phyloP scores from a whole-genome alignment of 2,888 invertebrate species.

The Trilocha varians region DNA sequence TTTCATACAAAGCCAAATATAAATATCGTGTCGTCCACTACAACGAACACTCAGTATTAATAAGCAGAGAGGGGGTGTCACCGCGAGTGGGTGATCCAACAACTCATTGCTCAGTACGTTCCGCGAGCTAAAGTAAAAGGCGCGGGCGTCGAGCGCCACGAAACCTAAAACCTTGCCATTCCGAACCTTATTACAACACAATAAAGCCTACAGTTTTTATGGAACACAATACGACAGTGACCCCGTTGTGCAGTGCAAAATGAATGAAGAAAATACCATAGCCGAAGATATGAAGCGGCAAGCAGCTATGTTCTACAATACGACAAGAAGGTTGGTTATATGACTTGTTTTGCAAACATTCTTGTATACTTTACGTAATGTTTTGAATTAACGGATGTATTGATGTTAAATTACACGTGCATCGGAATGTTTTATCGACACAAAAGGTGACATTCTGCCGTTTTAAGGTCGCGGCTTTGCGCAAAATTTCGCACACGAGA shows the following conservation, averaged over 20 bases:
- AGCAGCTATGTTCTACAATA: constrained; percentile 64
- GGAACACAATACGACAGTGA: constrained; percentile 22
- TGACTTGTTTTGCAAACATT: constrained; percentile 12
- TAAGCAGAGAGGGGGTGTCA: constrained; percentile 44
- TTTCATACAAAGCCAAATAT: neutral
- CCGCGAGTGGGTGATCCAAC: constrained; percentile 42
- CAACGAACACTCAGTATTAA: constrained; percentile 23
- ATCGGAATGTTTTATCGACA: neutral
- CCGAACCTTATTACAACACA: constrained; percentile 14
- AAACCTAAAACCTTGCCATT: constrained; percentile 17
- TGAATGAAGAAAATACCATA: constrained; percentile 58
- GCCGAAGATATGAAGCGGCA: constrained; percentile 60
- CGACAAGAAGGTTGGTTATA: constrained; percentile 55
- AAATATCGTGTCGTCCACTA: constrained; percentile 21
- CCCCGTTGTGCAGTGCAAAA: constrained; percentile 26
- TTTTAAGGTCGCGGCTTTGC: no score
- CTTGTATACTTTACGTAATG: constrained; percentile 8
- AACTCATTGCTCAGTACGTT: constrained; percentile 23
- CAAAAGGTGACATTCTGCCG: no score
- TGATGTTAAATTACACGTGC: neutral
- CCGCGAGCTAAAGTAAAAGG: constrained; percentile 35
- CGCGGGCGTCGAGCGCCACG: constrained; percentile 55
- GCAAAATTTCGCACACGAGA: no score
- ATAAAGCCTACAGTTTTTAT: constrained; percentile 15
- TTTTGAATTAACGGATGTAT: neutral